These are phyloP conservation scores for Chaenogobius annularis DNA, from an alignment of 2,113 vertebrate species.

Conservation along the genomic window DNA sequence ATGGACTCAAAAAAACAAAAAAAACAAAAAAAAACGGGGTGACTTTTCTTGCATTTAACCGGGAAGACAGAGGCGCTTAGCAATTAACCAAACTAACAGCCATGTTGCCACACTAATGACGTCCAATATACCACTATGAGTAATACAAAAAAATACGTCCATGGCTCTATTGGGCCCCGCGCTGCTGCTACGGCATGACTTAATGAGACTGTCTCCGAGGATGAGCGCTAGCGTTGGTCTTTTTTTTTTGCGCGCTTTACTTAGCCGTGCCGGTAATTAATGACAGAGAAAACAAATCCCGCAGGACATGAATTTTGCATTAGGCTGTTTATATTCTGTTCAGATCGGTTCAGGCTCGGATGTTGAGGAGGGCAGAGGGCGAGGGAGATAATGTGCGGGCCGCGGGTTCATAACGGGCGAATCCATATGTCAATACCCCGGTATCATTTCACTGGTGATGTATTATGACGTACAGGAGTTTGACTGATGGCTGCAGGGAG, in stretches of 20 bases:
- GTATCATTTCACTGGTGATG: not conserved
- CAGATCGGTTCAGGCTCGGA: constrained; percentile 33
- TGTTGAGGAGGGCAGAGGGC: constrained; percentile 32
- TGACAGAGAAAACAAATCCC: constrained; percentile 67
- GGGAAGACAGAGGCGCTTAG: constrained; percentile 1
- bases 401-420: constrained; percentile 15
- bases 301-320: constrained; percentile 71
- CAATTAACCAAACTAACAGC: constrained; percentile 11
- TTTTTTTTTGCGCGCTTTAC: constrained; percentile 48
- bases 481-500: not conserved
- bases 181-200: constrained; percentile 19
- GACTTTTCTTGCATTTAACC: not conserved
- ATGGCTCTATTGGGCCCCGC: constrained; percentile 8
- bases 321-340: constrained; percentile 60
- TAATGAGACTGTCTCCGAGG: constrained; percentile 38
- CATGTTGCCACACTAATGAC: not conserved
- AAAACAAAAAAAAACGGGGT: not conserved
- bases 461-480: not conserved
- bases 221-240: constrained; percentile 46
- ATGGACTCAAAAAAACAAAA: not conserved
- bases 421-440: not conserved
- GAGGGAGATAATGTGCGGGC: constrained; percentile 29
- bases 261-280: constrained; percentile 64
- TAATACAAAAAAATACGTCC: constrained; percentile 5
- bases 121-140: not conserved